Evolutionary conservation across 2,113 vertebrate species (phyloP).

Genomic region (Vulpes lagopus): DNA sequence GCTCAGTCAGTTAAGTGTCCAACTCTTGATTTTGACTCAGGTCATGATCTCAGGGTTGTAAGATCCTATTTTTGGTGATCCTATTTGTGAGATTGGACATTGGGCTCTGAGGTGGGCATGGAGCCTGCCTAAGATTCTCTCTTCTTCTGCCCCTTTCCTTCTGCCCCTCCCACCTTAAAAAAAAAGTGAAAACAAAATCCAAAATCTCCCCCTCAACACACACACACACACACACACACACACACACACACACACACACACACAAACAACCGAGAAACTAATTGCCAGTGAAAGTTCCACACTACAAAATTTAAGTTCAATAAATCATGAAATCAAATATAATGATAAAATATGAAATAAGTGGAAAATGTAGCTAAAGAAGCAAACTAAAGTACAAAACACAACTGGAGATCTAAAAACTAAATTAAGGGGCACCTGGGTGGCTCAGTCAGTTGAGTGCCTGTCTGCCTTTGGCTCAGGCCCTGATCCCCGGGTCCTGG

Average conservation of each 20-base stretch:
- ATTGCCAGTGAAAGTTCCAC: background rate
- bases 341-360: slow-evolving; percentile 1
- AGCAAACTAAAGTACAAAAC: background rate
- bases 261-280: background rate
- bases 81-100: no score
- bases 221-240: background rate
- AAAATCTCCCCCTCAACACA: background rate
- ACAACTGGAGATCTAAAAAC: background rate
- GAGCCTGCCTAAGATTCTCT: no score
- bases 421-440: background rate
- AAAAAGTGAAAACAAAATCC: background rate
- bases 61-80: no score
- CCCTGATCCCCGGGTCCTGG: no score
- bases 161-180: no score
- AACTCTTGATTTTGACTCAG: no score
- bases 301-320: background rate
- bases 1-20: no score
- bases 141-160: no score
- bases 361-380: background rate
- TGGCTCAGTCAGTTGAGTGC: no score
- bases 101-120: no score
- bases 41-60: no score
- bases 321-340: background rate
- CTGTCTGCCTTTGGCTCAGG: no score
- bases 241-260: background rate